Conservation (phyloP, 1,140 invertebrate species). For the Calosoma granatense region DNA sequence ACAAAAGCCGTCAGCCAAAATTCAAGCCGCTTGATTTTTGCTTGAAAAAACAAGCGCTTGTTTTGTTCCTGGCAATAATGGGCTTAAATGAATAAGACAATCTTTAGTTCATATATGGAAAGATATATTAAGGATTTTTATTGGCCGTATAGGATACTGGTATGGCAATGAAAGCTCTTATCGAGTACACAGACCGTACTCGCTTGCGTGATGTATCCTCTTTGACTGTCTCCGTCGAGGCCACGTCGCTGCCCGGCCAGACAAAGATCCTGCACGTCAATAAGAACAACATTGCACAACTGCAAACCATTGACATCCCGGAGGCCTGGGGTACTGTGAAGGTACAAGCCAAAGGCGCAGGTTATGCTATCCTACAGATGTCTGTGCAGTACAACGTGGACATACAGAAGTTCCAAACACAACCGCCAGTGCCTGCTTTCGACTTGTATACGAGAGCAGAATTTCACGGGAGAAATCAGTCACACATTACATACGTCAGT, state of each 20-base stretch:
- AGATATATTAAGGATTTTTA: too few relatives aligned
- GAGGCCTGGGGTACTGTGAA: constrained; percentile 88
- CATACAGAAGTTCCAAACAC: constrained; percentile 71
- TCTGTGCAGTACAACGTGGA: constrained; percentile 94
- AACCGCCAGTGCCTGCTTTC: constrained; percentile 71
- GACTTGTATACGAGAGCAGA: constrained; percentile 56
- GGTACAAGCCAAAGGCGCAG: constrained; percentile 80
- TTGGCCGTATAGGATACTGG: constrained; percentile 79
- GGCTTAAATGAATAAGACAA: too few relatives aligned
- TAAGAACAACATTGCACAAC: constrained; percentile 60
- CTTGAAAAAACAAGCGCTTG: too few relatives aligned
- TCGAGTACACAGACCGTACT: constrained; percentile 79
- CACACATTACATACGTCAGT: constrained; percentile 72
- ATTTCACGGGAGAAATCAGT: constrained; percentile 86
- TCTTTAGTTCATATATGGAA: too few relatives aligned
- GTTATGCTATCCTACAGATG: constrained; percentile 86
- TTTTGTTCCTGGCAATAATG: too few relatives aligned
- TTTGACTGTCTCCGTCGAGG: constrained; percentile 70
- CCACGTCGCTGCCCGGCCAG: constrained; percentile 62
- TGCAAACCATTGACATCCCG: constrained; percentile 73
- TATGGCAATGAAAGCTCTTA: constrained; percentile 78
- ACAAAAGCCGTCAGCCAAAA: too few relatives aligned
- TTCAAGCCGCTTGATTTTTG: too few relatives aligned
- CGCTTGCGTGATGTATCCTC: constrained; percentile 80
- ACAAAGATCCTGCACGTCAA: constrained; percentile 57